phyloP scores from a whole-genome alignment of 2,113 vertebrate genomes.

The Ophthalmolycus amberensis region DNA sequence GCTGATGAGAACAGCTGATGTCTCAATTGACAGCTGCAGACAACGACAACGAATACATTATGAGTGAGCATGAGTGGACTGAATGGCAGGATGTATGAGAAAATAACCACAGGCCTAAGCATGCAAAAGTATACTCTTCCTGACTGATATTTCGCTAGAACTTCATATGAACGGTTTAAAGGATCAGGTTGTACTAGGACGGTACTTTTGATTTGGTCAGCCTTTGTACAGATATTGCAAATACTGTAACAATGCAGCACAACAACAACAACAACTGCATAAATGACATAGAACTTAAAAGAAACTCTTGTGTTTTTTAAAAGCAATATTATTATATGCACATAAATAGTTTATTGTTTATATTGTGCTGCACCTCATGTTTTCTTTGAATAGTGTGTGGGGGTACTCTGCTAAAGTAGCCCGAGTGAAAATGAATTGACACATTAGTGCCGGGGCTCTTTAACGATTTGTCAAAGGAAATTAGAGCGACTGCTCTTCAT shows the following conservation, averaged over 20 bases:
- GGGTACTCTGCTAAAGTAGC: slow-evolving; percentile 49
- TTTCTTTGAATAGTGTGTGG: slow-evolving; percentile 19
- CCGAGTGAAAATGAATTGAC: slow-evolving; percentile 71
- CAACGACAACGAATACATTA: background rate
- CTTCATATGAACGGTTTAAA: background rate
- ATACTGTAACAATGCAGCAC: background rate
- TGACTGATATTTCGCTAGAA: background rate
- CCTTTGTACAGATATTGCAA: background rate
- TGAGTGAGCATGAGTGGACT: background rate
- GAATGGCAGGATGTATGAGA: background rate
- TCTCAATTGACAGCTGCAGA: background rate
- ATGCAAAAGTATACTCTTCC: background rate
- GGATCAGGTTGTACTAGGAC: background rate
- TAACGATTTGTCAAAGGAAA: slow-evolving; percentile 83
- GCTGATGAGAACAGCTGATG: background rate
- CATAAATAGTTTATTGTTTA: background rate
- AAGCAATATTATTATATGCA: background rate
- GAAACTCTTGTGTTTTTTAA: background rate
- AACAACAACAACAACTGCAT: background rate
- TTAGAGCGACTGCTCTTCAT: slow-evolving; percentile 77
- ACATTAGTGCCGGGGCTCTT: slow-evolving; percentile 76
- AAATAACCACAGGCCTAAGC: background rate
- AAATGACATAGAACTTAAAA: background rate
- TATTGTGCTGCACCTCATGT: slow-evolving; percentile 6
- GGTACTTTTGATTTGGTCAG: too few species aligned